These are phyloP conservation scores for Myzus persicae DNA, from an alignment of 1,140 invertebrate genomes.

Conservation along the genomic window DNA sequence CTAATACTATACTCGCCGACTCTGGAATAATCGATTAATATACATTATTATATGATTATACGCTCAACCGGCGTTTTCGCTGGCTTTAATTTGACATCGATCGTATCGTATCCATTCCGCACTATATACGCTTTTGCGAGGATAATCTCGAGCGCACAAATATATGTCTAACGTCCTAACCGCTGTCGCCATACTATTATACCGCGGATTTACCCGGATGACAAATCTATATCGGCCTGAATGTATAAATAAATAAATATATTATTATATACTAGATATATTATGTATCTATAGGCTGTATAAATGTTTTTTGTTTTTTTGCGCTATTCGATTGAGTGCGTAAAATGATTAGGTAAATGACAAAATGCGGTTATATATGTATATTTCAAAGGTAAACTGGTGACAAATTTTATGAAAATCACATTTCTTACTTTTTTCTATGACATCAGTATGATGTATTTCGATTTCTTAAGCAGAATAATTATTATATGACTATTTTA, in stretches of 20 bases:
- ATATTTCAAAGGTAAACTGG: not conserved
- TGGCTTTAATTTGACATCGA: not conserved
- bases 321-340: not conserved
- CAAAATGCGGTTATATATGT: no score
- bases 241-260: not conserved
- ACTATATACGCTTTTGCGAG: not conserved
- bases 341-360: not conserved
- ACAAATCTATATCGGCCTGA: not conserved
- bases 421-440: not conserved
- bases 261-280: not conserved
- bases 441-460: not conserved
- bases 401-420: no score
- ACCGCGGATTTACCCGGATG: not conserved
- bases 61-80: not conserved
- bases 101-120: not conserved
- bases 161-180: not conserved
- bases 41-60: conserved; percentile 1
- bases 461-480: not conserved
- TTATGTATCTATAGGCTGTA: no score
- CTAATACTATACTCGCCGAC: not conserved
- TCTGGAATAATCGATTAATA: conserved; percentile 6
- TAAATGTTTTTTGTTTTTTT: not conserved
- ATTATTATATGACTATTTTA: not conserved
- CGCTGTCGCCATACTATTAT: not conserved
- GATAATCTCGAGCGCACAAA: not conserved